These are phyloP conservation scores for Scleropages formosus DNA, from an alignment of 2,797 vertebrate species.

Conservation along the genomic window DNA sequence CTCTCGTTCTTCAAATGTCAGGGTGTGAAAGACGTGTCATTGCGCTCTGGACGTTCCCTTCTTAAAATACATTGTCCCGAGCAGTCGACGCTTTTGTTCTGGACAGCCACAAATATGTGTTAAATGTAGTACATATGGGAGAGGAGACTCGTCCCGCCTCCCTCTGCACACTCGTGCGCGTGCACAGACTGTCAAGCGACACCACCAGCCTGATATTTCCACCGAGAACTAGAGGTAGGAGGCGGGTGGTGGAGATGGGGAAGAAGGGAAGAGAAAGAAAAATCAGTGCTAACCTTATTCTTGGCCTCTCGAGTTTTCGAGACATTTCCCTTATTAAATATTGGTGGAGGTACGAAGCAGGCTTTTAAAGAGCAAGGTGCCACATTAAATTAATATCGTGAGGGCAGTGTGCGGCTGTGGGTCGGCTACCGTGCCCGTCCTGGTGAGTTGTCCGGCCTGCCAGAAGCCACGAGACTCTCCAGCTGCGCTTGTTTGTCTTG, in stretches of 20 bases:
- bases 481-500: neutral
- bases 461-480: neutral
- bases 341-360: constrained; percentile 31
- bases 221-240: neutral
- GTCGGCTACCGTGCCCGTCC: constrained; percentile 13
- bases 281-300: constrained; percentile 36
- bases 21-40: neutral
- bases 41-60: neutral
- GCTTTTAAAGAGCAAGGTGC: constrained; percentile 34
- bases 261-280: constrained; percentile 19
- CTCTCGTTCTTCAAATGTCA: too few species aligned
- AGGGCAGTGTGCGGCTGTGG: constrained; percentile 25
- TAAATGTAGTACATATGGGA: constrained; percentile 20
- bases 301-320: constrained; percentile 45
- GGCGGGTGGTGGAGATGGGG: neutral
- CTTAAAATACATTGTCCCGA: too few species aligned
- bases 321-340: constrained; percentile 47
- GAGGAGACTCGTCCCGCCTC: neutral
- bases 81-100: too few species aligned
- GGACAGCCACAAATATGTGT: constrained; percentile 35
- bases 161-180: constrained; percentile 15
- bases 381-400: constrained; percentile 37
- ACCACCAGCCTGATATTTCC: constrained; percentile 26
- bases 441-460: neutral
- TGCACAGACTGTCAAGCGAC: constrained; percentile 14